Evolutionary conservation across 2,113 vertebrate genomes (phyloP).

Genomic region (Lepisosteus oculatus): DNA sequence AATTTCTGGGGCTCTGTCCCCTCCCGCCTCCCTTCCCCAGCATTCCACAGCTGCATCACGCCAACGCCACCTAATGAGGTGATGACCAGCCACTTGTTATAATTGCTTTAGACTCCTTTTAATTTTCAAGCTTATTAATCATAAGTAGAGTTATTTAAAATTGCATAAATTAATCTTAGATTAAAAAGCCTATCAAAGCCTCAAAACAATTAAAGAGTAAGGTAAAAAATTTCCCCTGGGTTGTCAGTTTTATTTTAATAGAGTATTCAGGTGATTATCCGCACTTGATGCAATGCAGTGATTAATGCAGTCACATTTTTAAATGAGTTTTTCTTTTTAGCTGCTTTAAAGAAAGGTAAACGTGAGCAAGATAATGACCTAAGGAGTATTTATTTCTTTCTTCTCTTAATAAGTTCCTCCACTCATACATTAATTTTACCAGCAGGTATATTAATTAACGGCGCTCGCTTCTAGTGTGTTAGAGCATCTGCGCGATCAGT

Average conservation of each 20-base stretch:
- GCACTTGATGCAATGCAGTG: conserved; percentile 87
- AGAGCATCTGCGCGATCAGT: conserved; percentile 17
- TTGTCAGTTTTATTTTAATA: conserved; percentile 89
- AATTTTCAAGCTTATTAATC: conserved; percentile 99
- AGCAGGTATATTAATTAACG: conserved; percentile 53
- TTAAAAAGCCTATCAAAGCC: conserved; percentile 97
- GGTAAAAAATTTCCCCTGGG: conserved; percentile 96
- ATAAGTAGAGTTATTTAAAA: conserved; percentile 99
- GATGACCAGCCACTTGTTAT: conserved; percentile 96
- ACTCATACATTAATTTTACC: conserved; percentile 42
- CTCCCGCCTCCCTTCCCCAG: conserved; percentile 59
- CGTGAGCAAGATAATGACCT: conserved; percentile 82
- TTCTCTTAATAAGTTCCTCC: conserved; percentile 40
- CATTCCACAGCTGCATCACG: conserved; percentile 74
- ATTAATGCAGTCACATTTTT: conserved; percentile 95
- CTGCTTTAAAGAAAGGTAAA: conserved; percentile 70
- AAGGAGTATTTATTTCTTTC: conserved; percentile 53
- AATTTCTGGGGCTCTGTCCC: conserved; percentile 61
- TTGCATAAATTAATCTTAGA: conserved; percentile 99
- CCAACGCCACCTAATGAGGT: conserved; percentile 92
- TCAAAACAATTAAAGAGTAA: conserved; percentile 98
- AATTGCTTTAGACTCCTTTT: conserved; percentile 99
- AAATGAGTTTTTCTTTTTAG: conserved; percentile 76
- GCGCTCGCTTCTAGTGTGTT: conserved; percentile 20
- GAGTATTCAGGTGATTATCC: conserved; percentile 95